Conservation (phyloP, 2,888 invertebrate genomes). For the Lordiphosa fenestrarum region DNA sequence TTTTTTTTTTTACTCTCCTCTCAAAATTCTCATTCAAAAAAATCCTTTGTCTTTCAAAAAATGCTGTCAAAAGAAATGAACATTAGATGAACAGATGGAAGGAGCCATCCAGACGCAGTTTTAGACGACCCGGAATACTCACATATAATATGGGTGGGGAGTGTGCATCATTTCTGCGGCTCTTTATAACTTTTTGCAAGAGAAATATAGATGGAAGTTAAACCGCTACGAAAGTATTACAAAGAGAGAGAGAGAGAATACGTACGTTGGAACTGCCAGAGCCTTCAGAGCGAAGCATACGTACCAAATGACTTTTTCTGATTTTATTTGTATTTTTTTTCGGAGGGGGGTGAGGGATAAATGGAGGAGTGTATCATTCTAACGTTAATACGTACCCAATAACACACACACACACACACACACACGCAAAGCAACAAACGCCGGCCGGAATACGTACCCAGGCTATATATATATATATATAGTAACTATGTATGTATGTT, state of each 20-base stretch:
- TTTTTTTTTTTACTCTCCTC: conserved; percentile 21
- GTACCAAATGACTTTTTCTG: conserved; percentile 25
- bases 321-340: neutral
- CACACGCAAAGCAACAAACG: conserved; percentile 10
- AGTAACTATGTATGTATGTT: conserved; percentile 23
- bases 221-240: conserved; percentile 29
- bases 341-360: neutral
- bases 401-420: conserved; percentile 22
- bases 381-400: conserved; percentile 36
- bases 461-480: conserved; percentile 11
- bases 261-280: conserved; percentile 31
- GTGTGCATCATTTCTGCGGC: conserved; percentile 11
- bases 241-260: conserved; percentile 24
- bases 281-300: conserved; percentile 31
- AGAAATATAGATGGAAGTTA: conserved; percentile 48
- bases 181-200: conserved; percentile 33
- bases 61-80: conserved; percentile 62
- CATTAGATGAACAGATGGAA: conserved; percentile 26
- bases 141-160: conserved; percentile 24
- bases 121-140: conserved; percentile 37
- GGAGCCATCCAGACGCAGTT: neutral
- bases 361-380: conserved; percentile 1
- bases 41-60: conserved; percentile 23
- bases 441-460: conserved; percentile 31
- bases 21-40: conserved; percentile 45